Evolutionary conservation across 2,797 vertebrate genomes (phyloP), one percentile per base, ranked within the genome.

Genomic region (Danio aesculapii): DNA sequence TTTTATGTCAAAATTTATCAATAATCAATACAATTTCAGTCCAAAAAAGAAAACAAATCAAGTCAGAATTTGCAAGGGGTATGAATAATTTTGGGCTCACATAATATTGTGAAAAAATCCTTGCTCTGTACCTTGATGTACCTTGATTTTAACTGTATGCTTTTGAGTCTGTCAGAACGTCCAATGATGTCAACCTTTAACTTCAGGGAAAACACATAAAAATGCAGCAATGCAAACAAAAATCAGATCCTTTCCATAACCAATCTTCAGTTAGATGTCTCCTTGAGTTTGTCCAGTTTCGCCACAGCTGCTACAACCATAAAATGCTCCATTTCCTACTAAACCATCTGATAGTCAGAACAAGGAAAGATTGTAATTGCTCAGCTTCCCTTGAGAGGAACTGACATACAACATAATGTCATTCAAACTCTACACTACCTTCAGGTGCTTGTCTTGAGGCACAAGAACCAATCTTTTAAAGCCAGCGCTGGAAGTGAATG

Each of bases 291-390:
- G 19, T 63, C 75, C 6, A 72, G 50, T 49, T 44, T 10, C n/a
- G 21, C 43, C 44, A 52, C 81, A 78, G 61, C 68, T 78, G 75
- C 66, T 73, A 73, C 8, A 67, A 67, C 52, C 69, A 83, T 67
- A 59, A 74, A 58, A 71, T 41, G 16, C 58, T 77, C 44, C n/a
- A 81, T 67, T 81, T 74, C 62, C 66, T 41, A 9, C 39, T 66
- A 52, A 58, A 49, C 6, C 68, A 44, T 73, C 13, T 77, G 69
- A 67, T 21, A 41, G 55, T 61, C 46, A 69, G n/a, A 17, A 78
- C 69, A 5, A 50, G 46, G 66, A 70, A 78, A 59, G 21, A 59
- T 50, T 16, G 19, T 78, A 78, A 69, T 61, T 70, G 46, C n/a
- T 78, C 76, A 52, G 66, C 12, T 11, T 61, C n/a, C 43, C n/a